Evolutionary conservation across 1,140 invertebrate species (phyloP).

Genomic region (Sweltsa coloradensis): DNA sequence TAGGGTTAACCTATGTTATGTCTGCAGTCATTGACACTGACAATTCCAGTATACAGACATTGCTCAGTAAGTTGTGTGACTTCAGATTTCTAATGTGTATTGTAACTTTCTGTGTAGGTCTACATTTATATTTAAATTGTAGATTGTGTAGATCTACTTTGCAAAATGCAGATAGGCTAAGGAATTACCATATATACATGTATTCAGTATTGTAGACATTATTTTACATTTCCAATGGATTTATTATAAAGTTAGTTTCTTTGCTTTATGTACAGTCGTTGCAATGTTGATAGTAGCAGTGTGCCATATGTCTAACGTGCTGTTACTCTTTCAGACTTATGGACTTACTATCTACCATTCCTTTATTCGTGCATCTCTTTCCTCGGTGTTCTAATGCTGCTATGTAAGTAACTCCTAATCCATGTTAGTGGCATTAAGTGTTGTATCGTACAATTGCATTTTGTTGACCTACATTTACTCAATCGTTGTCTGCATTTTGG

Average conservation of each 20-base stretch:
- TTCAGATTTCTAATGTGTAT: constrained; percentile 10
- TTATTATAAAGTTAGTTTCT: too few relatives aligned
- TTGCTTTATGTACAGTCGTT: constrained; percentile 80
- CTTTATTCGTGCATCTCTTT: constrained; percentile 96
- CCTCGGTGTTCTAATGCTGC: constrained; percentile 78
- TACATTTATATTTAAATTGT: constrained; percentile 11
- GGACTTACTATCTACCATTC: constrained; percentile 86
- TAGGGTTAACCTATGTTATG: constrained; percentile 83
- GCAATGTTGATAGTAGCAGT: constrained; percentile 75
- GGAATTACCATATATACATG: too few relatives aligned
- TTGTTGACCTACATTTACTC: too few relatives aligned
- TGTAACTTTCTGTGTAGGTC: constrained; percentile 11
- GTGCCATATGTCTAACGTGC: too few relatives aligned
- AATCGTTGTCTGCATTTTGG: too few relatives aligned
- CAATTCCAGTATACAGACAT: constrained; percentile 56
- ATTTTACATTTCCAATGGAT: too few relatives aligned
- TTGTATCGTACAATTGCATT: too few relatives aligned
- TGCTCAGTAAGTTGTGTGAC: constrained; percentile 52
- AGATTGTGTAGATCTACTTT: constrained; percentile 3
- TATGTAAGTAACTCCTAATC: constrained; percentile 64
- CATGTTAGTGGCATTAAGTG: neutral
- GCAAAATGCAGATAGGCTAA: too few relatives aligned
- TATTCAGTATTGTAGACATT: too few relatives aligned
- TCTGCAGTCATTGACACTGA: constrained; percentile 69
- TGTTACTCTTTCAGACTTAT: constrained; percentile 63